Evolutionary conservation across 1,140 invertebrate species (phyloP).

Genomic region (Neelides sp.): DNA sequence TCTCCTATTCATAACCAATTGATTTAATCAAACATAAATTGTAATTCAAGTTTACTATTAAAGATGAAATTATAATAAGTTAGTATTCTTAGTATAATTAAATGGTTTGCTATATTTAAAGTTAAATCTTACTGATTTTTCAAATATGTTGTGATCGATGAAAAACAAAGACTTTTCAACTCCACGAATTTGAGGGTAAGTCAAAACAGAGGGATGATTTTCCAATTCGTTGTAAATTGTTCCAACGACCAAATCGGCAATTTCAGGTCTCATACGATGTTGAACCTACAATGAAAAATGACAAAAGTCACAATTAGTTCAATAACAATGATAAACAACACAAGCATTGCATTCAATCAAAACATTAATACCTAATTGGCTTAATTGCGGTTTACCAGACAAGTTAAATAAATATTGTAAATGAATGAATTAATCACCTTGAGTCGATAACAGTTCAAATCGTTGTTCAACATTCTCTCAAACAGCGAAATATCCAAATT

Average conservation of each 20-base stretch:
- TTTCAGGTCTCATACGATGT: conserved; percentile 33
- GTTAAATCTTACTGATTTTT: conserved; percentile 28
- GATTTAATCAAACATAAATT: not conserved
- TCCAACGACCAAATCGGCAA: conserved; percentile 31
- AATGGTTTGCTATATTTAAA: too few species aligned
- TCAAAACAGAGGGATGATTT: conserved; percentile 27
- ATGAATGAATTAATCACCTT: conserved; percentile 9
- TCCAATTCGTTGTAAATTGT: conserved; percentile 31
- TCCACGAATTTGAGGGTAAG: conserved; percentile 28
- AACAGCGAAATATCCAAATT: conserved; percentile 38
- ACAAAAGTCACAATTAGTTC: not conserved
- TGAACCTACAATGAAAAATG: conserved; percentile 21
- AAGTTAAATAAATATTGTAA: not conserved
- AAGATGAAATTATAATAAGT: too few species aligned
- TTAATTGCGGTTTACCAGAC: not conserved
- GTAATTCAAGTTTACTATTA: too few species aligned
- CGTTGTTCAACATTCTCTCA: conserved; percentile 37
- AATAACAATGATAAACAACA: not conserved
- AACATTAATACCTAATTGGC: too few species aligned
- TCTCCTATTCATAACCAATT: too few species aligned
- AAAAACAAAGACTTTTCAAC: conserved; percentile 32
- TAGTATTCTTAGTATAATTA: too few species aligned
- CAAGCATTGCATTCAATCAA: too few species aligned
- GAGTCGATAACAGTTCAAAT: conserved; percentile 28
- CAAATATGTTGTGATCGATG: conserved; percentile 27